Percentiles rank a stretch among this genome's conserved stretches.
Conservation (phyloP, 2,888 invertebrate genomes). For the Callinectes sapidus region DNA sequence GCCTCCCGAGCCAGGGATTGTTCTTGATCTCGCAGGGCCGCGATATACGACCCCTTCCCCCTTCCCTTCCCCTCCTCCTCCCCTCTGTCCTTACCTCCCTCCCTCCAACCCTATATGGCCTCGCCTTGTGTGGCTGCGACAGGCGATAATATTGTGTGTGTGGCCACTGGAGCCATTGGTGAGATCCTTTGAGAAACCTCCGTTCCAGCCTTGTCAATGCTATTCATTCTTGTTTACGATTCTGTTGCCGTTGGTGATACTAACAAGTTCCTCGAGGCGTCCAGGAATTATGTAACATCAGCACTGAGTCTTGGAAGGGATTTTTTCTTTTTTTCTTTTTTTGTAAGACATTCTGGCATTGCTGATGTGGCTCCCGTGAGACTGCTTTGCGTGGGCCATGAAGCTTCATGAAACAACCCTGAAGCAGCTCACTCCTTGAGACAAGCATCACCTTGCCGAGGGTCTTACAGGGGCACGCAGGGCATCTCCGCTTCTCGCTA, state of each 20-base stretch:
- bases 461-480: background rate
- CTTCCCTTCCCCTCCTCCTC: background rate
- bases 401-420: background rate
- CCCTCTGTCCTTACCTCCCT: background rate
- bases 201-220: background rate
- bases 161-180: constrained; percentile 33
- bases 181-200: background rate
- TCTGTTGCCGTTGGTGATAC: background rate
- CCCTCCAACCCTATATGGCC: background rate
- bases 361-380: background rate
- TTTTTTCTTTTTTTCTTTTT: background rate
- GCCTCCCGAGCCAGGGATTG: constrained; percentile 34
- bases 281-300: background rate
- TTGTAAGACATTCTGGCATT: background rate
- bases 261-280: background rate
- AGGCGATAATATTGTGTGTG: constrained; percentile 35
- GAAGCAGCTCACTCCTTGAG: background rate
- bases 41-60: constrained; percentile 34
- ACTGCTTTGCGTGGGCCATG: background rate
- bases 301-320: background rate
- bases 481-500: background rate
- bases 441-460: background rate
- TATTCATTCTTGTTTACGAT: background rate
- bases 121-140: constrained; percentile 34
- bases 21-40: constrained; percentile 24